Evolutionary conservation across 1,140 invertebrate species (phyloP), one percentile per base, ranked within the genome.

Genomic region (Ridgeia piscesae): DNA sequence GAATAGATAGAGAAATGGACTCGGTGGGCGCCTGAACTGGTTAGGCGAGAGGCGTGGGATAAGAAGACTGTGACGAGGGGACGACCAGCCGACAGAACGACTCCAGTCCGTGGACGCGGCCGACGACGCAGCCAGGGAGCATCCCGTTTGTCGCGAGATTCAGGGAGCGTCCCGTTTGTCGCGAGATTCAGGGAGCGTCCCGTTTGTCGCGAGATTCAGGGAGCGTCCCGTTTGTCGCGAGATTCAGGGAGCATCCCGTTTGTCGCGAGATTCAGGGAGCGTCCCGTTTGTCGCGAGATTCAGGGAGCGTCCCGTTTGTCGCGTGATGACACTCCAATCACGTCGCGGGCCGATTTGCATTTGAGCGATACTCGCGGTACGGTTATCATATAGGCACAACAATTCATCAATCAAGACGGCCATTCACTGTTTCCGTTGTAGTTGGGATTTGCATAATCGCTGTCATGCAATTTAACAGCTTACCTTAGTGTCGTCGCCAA

Each of bases 361-460:
- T 77, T 27, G 58, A 77, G 58, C 27, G 17, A 77, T 77, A 77
- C 2, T 77, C 58, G 27, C 58, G 27, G 27, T 17, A 21, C 58
- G 17, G 58, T 77, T 77, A 77, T 77, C 58, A 21, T 9, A 77
- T 21, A 77, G 58, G 58, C 58, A 77, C 58, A 77, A 14, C 58
- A 77, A 77, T 77, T 77, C 58, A 31, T 77, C 27, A 77, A 77
- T 77, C 58, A 77, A 17, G 58, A 9, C 27, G 58, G 58, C 11
- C 27, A 77, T 4, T 77, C 58, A 77, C 58, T 77, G 58, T 77
- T 77, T 77, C 58, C 58, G 58, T 77, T 77, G 58, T 77, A 77
- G 58, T 77, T 77, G 58, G 58, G 58, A 77, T 77, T 77, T 77
- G 58, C 58, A 77, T 77, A 77, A 77, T 77, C 58, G 58, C 58